Conservation (phyloP, 2,113 vertebrate species). For the Maccullochella peelii region DNA sequence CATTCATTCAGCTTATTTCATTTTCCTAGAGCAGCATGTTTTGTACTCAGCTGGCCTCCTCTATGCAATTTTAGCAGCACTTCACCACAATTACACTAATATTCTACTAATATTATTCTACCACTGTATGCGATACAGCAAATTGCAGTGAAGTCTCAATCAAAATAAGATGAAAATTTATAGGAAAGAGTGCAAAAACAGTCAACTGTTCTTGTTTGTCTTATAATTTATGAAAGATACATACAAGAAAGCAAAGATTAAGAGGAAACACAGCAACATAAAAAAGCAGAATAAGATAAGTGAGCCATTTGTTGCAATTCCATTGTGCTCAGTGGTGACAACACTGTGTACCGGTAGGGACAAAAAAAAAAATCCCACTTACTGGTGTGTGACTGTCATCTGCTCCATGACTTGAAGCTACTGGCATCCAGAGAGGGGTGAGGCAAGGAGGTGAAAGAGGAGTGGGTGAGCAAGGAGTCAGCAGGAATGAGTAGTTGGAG, state of each 20-base stretch:
- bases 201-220: background rate
- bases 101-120: background rate
- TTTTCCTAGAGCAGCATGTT: background rate
- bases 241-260: background rate
- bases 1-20: slow-evolving; percentile 6
- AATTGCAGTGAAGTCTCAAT: slow-evolving; percentile 9
- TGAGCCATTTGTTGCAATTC: slow-evolving; percentile 53
- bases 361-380: slow-evolving; percentile 64
- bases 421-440: slow-evolving; percentile 58
- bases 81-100: slow-evolving; percentile 2
- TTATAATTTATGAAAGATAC: slow-evolving; percentile 23
- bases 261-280: background rate
- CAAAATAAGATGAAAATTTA: background rate
- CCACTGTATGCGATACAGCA: background rate
- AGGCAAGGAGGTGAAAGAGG: slow-evolving; percentile 45
- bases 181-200: background rate
- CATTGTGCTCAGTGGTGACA: slow-evolving; percentile 49
- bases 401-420: slow-evolving; percentile 70
- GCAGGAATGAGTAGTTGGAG: slow-evolving; percentile 63
- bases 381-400: slow-evolving; percentile 73
- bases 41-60: background rate
- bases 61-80: background rate
- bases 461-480: slow-evolving; percentile 61
- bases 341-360: slow-evolving; percentile 23
- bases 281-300: slow-evolving; percentile 41